Percentiles rank a stretch among this genome's conserved stretches.
Evolutionary conservation across 2,113 vertebrate genomes (phyloP).

Genomic region (Trogon melanurus): DNA sequence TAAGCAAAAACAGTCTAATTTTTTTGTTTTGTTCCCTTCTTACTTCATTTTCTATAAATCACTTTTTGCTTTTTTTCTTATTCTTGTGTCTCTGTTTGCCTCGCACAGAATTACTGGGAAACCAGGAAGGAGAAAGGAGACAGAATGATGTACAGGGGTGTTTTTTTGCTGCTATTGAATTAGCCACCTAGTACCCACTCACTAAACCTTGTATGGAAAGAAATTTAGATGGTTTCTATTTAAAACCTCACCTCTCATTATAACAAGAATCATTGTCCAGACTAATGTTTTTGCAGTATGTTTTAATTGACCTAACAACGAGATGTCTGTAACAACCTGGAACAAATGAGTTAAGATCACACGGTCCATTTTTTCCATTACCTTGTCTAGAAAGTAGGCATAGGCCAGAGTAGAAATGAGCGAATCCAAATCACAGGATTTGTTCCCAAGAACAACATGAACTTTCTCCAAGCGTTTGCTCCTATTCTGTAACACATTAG

Average conservation of each 20-base stretch:
- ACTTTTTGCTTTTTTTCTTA: not conserved
- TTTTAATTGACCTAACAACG: not conserved
- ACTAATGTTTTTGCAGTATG: not conserved
- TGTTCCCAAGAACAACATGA: slow-evolving; percentile 88
- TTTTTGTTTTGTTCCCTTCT: not conserved
- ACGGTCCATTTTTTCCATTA: slow-evolving; percentile 50
- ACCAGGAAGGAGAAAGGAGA: not conserved
- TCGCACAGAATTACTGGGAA: not conserved
- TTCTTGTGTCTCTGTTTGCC: not conserved
- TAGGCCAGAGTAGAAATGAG: slow-evolving; percentile 88
- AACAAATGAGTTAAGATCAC: not conserved
- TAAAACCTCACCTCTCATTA: not conserved
- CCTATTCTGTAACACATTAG: slow-evolving; percentile 79
- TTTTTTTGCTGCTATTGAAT: not conserved
- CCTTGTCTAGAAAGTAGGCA: slow-evolving; percentile 91
- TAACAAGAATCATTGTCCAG: not conserved
- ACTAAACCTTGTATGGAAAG: not conserved
- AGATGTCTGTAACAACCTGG: not conserved
- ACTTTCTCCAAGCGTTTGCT: slow-evolving; percentile 77
- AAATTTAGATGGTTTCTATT: not conserved
- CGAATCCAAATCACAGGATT: slow-evolving; percentile 87
- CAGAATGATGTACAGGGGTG: not conserved
- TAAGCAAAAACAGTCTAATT: not conserved
- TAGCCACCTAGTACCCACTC: not conserved
- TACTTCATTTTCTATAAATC: not conserved